Evolutionary conservation across 1,140 invertebrate species (phyloP).

Genomic region (Brachionus plicatilis): DNA sequence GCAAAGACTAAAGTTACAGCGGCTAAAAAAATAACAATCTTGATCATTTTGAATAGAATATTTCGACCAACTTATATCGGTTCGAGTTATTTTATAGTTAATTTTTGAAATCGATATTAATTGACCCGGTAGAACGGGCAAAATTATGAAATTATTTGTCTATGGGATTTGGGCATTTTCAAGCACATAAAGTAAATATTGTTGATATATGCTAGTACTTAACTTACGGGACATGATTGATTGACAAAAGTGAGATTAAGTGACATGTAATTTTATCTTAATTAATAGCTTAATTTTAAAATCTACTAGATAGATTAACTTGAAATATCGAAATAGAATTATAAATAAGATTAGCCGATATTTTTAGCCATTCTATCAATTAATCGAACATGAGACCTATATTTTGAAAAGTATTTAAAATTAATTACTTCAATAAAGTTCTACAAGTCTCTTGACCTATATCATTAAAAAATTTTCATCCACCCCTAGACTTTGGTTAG

Average conservation of each 20-base stretch:
- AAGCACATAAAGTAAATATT: constrained; percentile 18
- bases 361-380: neutral
- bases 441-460: neutral
- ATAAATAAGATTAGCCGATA: constrained; percentile 8
- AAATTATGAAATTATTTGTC: constrained; percentile 35
- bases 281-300: neutral
- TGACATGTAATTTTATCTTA: constrained; percentile 33
- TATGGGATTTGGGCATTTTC: neutral
- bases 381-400: neutral
- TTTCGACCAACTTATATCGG: neutral
- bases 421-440: neutral
- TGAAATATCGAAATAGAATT: neutral
- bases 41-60: neutral
- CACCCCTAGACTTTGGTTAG: neutral
- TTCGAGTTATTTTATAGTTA: constrained; percentile 5
- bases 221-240: constrained; percentile 8
- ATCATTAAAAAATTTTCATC: neutral
- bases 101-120: constrained; percentile 21
- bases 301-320: neutral
- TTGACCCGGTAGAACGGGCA: neutral
- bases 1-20: neutral
- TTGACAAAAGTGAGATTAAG: neutral
- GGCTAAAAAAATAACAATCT: neutral
- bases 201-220: neutral
- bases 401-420: neutral